phyloP scores from a whole-genome alignment of 2,888 invertebrate genomes.

The Spialia ferax region DNA sequence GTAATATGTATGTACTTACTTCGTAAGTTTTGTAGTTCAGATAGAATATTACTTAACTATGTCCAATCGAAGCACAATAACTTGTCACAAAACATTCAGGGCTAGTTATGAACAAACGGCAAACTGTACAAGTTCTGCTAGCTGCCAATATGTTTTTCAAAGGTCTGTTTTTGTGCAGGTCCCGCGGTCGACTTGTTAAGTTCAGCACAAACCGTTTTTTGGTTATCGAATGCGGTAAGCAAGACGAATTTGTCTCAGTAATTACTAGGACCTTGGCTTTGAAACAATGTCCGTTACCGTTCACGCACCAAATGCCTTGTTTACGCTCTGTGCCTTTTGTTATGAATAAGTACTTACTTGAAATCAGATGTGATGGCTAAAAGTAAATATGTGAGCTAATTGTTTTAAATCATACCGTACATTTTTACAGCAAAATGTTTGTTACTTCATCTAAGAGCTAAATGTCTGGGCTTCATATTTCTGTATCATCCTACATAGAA shows the following conservation, averaged over 20 bases:
- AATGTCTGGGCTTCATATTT: no score
- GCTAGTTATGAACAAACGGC: neutral
- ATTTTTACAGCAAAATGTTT: neutral
- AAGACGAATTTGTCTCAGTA: slow-evolving; percentile 49
- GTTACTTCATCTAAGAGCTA: no score
- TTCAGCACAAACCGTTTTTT: neutral
- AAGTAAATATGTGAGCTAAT: neutral
- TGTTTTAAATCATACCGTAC: neutral
- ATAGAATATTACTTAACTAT: no score
- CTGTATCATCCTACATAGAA: no score
- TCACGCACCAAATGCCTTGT: slow-evolving; percentile 16
- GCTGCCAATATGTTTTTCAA: neutral
- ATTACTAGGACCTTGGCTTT: slow-evolving; percentile 49
- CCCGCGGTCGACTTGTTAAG: neutral
- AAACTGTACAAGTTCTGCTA: neutral
- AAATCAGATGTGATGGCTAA: neutral
- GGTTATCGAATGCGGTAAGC: slow-evolving; percentile 43
- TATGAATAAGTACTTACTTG: neutral
- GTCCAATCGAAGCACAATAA: neutral
- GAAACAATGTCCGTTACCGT: slow-evolving; percentile 46
- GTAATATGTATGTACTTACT: no score
- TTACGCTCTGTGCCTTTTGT: slow-evolving; percentile 35
- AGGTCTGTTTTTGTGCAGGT: neutral
- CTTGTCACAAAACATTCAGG: neutral
- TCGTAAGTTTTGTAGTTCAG: no score